A percentile compares a stretch with the other conserved stretches of the same genome.
phyloP scores from a whole-genome alignment of 2,797 vertebrate species.

The Eulemur coronatus region DNA sequence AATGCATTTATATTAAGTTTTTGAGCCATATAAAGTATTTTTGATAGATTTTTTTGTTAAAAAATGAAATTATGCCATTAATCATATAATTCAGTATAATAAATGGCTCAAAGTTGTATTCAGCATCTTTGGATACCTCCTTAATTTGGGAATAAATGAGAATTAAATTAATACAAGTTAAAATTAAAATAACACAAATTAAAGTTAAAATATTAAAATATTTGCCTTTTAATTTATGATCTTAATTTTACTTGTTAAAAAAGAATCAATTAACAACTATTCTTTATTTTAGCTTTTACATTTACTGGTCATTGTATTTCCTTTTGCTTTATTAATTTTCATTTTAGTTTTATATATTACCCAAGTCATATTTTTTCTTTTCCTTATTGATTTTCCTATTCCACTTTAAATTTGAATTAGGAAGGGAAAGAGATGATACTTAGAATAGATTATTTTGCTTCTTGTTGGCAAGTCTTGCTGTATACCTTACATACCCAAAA shows the following conservation, averaged over 20 bases:
- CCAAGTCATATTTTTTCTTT: background rate
- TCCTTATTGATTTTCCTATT: background rate
- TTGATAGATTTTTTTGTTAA: background rate
- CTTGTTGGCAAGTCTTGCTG: background rate
- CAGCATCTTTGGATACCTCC: background rate
- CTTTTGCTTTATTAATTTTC: background rate
- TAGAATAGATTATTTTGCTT: background rate
- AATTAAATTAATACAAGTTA: background rate
- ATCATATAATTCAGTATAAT: background rate
- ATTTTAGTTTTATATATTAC: conserved; percentile 11
- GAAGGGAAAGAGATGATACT: background rate
- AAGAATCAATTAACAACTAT: background rate
- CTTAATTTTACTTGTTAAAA: conserved; percentile 10
- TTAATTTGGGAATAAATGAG: background rate
- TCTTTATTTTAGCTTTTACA: conserved; percentile 22
- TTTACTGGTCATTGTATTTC: background rate
- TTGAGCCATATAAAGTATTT: background rate
- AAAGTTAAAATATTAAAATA: background rate
- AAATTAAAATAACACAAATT: background rate
- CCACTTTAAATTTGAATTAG: conserved; percentile 26
- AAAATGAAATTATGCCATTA: background rate
- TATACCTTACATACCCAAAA: background rate
- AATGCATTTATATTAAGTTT: background rate
- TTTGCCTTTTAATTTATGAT: conserved; percentile 18
- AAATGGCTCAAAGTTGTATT: background rate